These are phyloP conservation scores for Theonella swinhoei DNA, from an alignment of 37 sponge, comb jelly and placozoan genomes.

Conservation along the genomic window DNA sequence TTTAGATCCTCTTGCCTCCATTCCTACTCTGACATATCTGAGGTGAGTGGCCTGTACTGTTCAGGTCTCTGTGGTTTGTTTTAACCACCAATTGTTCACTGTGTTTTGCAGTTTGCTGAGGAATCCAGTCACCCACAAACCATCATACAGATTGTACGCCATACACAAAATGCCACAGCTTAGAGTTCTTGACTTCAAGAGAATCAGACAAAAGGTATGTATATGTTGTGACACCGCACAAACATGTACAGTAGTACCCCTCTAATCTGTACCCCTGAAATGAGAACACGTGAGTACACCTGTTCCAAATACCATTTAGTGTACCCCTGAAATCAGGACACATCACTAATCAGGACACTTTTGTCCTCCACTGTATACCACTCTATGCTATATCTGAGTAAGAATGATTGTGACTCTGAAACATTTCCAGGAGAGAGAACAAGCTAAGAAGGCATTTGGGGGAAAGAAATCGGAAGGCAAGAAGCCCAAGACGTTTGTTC, in stretches of 20 bases:
- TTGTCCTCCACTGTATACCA: too few species aligned
- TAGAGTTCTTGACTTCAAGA: constrained; percentile 88
- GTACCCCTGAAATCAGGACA: too few species aligned
- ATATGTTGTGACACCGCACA: too few species aligned
- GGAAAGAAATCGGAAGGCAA: constrained; percentile 44
- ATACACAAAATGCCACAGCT: constrained; percentile 85
- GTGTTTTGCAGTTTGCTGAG: constrained; percentile 77
- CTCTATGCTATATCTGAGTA: too few species aligned
- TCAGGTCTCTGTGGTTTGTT: too few species aligned
- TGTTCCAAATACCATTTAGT: too few species aligned
- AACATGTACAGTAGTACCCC: too few species aligned
- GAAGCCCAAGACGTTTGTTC: constrained; percentile 64
- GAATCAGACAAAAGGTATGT: constrained; percentile 81
- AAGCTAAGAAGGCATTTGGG: constrained; percentile 79
- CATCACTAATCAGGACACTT: too few species aligned
- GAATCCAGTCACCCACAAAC: constrained; percentile 89
- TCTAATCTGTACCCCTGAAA: too few species aligned
- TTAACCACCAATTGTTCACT: too few species aligned
- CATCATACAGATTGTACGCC: constrained; percentile 80
- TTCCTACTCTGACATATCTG: constrained; percentile 61
- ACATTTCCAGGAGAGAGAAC: constrained; percentile 64
- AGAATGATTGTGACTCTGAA: too few species aligned
- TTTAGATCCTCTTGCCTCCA: constrained; percentile 64
- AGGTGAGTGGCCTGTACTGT: constrained; percentile 42
- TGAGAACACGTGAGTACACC: too few species aligned